A percentile compares a stretch with the other conserved stretches of the same genome.
Evolutionary conservation across 2,797 vertebrate species (phyloP).

Genomic region (Propithecus perrieri): DNA sequence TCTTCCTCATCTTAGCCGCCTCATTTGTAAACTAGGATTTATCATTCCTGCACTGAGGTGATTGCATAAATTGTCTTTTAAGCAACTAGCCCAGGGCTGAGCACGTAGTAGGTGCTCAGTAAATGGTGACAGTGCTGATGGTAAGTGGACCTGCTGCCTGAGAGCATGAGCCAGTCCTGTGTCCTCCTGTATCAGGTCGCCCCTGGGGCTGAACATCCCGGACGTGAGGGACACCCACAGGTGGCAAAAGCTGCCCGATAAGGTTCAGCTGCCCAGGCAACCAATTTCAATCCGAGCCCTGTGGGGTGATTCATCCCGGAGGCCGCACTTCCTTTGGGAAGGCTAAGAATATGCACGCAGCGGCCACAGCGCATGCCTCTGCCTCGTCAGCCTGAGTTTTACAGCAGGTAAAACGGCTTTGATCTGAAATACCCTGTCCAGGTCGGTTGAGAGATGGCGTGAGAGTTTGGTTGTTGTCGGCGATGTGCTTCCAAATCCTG

Average conservation of each 20-base stretch:
- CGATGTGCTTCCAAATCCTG: background rate
- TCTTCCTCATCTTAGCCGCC: accelerated
- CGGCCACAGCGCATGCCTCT: accelerated
- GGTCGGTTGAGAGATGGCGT: background rate
- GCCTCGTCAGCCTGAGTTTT: background rate
- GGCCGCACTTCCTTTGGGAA: background rate
- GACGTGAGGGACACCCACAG: background rate
- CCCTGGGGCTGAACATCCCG: background rate
- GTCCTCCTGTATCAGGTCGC: background rate
- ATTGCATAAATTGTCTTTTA: accelerated
- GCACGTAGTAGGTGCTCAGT: background rate
- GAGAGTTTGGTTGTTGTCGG: background rate
- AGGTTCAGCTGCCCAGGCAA: background rate
- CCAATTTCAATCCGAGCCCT: accelerated
- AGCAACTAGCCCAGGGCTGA: background rate
- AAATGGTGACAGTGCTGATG: background rate
- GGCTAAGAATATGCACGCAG: background rate
- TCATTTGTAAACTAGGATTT: too few species aligned
- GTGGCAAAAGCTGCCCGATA: accelerated
- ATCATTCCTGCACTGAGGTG: background rate
- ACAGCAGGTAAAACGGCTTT: background rate
- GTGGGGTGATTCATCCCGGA: background rate
- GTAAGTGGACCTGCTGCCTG: accelerated
- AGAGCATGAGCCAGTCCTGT: background rate
- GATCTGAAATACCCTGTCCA: background rate